Base-by-base conservation (phyloP, 1,140 invertebrate genomes). In the Hormaphis cornu region DNA sequence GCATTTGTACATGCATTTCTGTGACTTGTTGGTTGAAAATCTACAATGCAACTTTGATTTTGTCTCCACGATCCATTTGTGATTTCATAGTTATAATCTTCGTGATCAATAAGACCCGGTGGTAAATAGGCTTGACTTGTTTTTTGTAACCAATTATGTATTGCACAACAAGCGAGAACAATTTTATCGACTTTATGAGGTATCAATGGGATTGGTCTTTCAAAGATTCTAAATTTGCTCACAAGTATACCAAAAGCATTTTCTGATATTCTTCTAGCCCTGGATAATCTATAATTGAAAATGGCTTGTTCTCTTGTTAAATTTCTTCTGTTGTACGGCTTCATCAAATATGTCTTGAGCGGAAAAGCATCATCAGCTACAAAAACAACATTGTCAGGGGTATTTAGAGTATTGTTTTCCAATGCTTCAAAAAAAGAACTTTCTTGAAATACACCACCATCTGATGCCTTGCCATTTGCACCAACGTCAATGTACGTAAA, bases 231-330 rank as follows among this genome's bases (percentile, higher is more conserved):
- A 72, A 78, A 82, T 61, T 76, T 75, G 18, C 75, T 73, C 7
- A 76, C 73, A 40, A 83, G 70, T 56, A 79, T 78, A 4, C 78
- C 78, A 75, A 80, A 81, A 7, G 75, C 74, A 73, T 33, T 80
- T 72, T 81, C 78, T 7, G 79, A 73, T 12, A 76, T 74, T 48
- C 76, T 61, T 50, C 75, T 44, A 26, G 75, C 75, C 44, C 75
- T 35, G 14, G 70, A 72, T 30, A 74, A 63, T 48, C 73, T 33
- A 71, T 78, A 79, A 70, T 80, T 79, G 72, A 75, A 80, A 35
- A 77, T 72, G 69, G 77, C 70, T 76, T 78, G 63, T 71, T 72
- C 72, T 40, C 73, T 20, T 20, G 46, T 69, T 22, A 53, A 53
- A 56, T 35, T 18, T 28, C n/a, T 20, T 35, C 48, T 30, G 3